phyloP scores from a whole-genome alignment of 2,113 vertebrate genomes.

The Chrysochloris asiatica region DNA sequence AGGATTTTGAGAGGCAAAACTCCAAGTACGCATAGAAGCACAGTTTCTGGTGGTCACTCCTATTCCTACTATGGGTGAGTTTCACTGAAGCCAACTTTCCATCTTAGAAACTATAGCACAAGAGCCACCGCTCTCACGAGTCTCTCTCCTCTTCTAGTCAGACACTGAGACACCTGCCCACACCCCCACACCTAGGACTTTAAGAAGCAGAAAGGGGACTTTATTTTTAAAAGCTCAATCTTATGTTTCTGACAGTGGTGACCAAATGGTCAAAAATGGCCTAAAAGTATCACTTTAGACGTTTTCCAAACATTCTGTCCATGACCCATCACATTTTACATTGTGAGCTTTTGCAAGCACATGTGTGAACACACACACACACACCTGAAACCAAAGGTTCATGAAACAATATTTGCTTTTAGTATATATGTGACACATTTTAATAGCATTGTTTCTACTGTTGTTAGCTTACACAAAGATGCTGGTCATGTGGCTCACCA shows the following conservation, averaged over 20 bases:
- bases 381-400: conserved; percentile 33
- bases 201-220: conserved; percentile 54
- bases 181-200: background rate
- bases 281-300: conserved; percentile 42
- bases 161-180: background rate
- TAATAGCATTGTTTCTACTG: conserved; percentile 45
- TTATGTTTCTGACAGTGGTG: conserved; percentile 52
- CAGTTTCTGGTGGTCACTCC: conserved; percentile 11
- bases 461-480: conserved; percentile 62
- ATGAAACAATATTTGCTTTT: conserved; percentile 24
- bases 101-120: conserved; percentile 14
- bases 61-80: too few species aligned
- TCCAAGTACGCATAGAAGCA: conserved; percentile 28
- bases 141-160: background rate
- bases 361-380: background rate
- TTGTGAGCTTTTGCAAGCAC: background rate
- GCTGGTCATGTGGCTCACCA: conserved; percentile 2
- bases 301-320: conserved; percentile 21
- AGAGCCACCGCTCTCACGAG: background rate
- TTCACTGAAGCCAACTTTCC: too few species aligned
- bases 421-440: background rate
- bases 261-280: conserved; percentile 38
- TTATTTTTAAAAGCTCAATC: conserved; percentile 60
- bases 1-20: conserved; percentile 46
- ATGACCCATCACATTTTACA: conserved; percentile 17